Percentiles rank a stretch among this genome's conserved stretches.
Conservation (phyloP, 2,888 invertebrate species). For the Lysandra bellargus region DNA sequence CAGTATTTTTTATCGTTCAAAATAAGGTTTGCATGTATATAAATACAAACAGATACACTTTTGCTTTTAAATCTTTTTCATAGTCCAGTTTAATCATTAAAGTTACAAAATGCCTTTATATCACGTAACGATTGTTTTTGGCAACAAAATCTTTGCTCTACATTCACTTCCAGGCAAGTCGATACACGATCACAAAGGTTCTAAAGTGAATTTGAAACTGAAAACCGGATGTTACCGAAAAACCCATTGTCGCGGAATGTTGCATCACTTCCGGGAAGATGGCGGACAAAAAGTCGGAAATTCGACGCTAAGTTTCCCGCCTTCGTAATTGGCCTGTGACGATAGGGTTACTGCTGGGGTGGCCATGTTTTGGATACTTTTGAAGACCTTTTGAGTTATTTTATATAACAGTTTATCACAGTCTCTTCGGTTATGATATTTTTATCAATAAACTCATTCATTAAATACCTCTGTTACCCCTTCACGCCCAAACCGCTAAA, state of each 20-base stretch:
- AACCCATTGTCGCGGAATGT: slow-evolving; percentile 43
- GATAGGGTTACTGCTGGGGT: slow-evolving; percentile 60
- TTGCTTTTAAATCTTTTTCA: no score
- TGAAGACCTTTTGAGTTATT: neutral
- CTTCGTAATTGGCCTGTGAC: slow-evolving; percentile 64
- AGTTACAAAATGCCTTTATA: no score
- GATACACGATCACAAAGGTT: neutral
- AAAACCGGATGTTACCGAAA: slow-evolving; percentile 39
- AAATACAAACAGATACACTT: no score
- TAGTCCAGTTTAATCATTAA: no score
- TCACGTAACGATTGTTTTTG: neutral
- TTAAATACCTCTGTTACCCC: no score
- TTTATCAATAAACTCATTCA: no score
- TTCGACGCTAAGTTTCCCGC: slow-evolving; percentile 61
- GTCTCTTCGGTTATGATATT: no score
- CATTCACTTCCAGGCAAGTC: neutral
- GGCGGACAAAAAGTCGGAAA: slow-evolving; percentile 59
- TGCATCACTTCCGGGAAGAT: slow-evolving; percentile 40
- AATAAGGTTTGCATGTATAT: no score
- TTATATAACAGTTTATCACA: no score
- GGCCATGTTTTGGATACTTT: slow-evolving; percentile 36
- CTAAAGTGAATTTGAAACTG: slow-evolving; percentile 28
- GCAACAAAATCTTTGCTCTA: no score
- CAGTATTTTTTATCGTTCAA: no score
- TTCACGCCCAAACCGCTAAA: no score